Evolutionary conservation across 1,140 invertebrate genomes (phyloP), one percentile per base, ranked within the genome.

Genomic region (Heliconius melpomene): DNA sequence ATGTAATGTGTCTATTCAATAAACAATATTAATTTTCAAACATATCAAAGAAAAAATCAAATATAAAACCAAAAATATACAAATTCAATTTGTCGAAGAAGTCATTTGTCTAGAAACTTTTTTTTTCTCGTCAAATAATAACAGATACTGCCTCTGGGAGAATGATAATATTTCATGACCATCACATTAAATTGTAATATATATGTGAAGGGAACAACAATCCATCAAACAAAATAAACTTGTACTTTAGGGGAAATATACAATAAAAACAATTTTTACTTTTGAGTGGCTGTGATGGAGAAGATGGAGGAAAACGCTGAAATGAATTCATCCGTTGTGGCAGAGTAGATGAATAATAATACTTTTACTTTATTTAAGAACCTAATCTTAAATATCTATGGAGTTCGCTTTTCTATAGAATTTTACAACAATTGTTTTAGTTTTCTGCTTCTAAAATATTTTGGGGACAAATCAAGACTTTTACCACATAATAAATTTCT

Each of bases 121-220:
- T 18, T 74, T 73, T 23, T 70, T 71, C 38, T 71, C 40, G 57
- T 80, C 75, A 50, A 70, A 74, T 50, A 77, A 78, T 77, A 81
- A 81, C 32, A 74, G 72, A 81, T 80, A 77, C 46, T 46, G 23
- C 57, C 60, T 57, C 18, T 70, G 75, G 72, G 38, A 74, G 72
- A 79, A 71, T 29, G 60, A 66, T 46, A 78, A 40, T 70, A 57
- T 57, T 57, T 75, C 66, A 72, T 40, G 50, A 75, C 60, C 66
- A 71, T 77, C 40, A 75, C 60, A 71, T 23, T 71, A 78, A 74
- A 52, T 71, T 46, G 32, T n/a, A 77, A 78, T 40, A 74, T 74
- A 57, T 60, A 76, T 38, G 36, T 13, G 23, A 76, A 66, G 36
- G 26, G 38, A 76, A 76, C 9, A 76, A 26, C 38, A 79, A 74